Evolutionary conservation across 1,140 invertebrate genomes (phyloP), one percentile per base, ranked within the genome.

Genomic region (Macrosteles quadrilineatus): DNA sequence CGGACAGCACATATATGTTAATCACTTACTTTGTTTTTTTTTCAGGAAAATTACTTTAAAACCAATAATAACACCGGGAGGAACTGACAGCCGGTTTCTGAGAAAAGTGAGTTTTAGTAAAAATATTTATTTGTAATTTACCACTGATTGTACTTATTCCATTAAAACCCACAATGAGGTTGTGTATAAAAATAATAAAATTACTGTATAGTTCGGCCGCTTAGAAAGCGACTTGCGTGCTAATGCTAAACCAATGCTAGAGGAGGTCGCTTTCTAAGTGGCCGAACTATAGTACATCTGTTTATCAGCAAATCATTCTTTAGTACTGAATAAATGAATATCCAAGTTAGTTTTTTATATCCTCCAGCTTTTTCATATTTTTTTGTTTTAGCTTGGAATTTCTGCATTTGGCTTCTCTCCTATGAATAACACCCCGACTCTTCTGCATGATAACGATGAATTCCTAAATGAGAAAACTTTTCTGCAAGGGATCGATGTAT

Each of bases 371-470:
- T n/a, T n/a, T n/a, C n/a, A n/a, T n/a, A n/a, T n/a, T n/a, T n/a
- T n/a, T 81, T 1, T 72, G 19, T 73, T 79, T 63, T 73, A 85
- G 87, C 73, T 83, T 71, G 88, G 87, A 25, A 84, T 89, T 67
- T 86, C 87, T 40, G 88, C 88, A 21, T 79, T 91, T 67, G 88
- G 90, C 55, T 92, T 92, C 75, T 90, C 89, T 25, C 90, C 90
- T 0, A 89, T 91, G 80, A 91, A 88, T 73, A 85, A 88, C 67
- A 91, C 90, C 2, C 87, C 87, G 23, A 84, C 89, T 36, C 78
- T 91, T 1, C 80, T 91, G 1, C 90, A 92, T 72, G 89, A 91
- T 76, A 86, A 91, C 73, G 85, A 92, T 75, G 90, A 92, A 75
- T 90, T 81, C 76, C 77, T 92, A 0, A 90, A 90, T 75, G 88